Conservation (phyloP, 2,113 vertebrate species). For the Salvator merianae region DNA sequence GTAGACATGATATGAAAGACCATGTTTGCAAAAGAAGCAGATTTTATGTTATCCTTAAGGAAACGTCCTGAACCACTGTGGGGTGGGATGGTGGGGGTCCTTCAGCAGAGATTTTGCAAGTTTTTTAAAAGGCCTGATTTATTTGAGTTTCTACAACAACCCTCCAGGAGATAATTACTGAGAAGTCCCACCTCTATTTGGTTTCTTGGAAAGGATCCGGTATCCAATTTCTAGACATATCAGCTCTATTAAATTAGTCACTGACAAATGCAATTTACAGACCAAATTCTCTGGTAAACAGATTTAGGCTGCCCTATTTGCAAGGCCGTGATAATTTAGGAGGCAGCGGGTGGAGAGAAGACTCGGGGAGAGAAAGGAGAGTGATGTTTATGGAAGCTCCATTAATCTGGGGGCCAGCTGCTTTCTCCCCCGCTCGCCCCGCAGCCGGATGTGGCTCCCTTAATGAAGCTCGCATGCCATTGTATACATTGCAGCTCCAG, state of each 20-base stretch:
- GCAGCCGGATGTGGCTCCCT: conserved; percentile 74
- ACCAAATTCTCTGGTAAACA: not conserved
- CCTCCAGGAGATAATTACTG: not conserved
- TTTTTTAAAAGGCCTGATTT: not conserved
- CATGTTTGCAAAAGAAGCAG: accelerated
- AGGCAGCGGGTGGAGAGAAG: not conserved
- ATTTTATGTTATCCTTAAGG: not conserved
- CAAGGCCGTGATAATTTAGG: not conserved
- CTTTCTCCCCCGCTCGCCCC: conserved; percentile 9
- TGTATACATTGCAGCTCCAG: conserved; percentile 61
- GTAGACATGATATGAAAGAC: not conserved
- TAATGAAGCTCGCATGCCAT: conserved; percentile 76
- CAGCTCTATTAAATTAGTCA: not conserved
- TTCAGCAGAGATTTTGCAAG: not conserved
- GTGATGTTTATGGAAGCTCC: conserved; percentile 41
- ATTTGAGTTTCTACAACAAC: not conserved
- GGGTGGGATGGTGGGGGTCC: not conserved
- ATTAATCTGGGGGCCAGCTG: conserved; percentile 75
- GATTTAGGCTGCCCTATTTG: not conserved
- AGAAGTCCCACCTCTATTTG: not conserved
- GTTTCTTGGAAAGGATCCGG: not conserved
- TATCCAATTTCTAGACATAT: not conserved
- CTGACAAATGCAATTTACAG: not conserved
- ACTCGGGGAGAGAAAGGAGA: not conserved
- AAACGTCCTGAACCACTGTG: not conserved